Percentiles rank a stretch among this genome's conserved stretches.
Conservation (phyloP, 2,797 vertebrate species). For the Neosilurus hyrtlii region DNA sequence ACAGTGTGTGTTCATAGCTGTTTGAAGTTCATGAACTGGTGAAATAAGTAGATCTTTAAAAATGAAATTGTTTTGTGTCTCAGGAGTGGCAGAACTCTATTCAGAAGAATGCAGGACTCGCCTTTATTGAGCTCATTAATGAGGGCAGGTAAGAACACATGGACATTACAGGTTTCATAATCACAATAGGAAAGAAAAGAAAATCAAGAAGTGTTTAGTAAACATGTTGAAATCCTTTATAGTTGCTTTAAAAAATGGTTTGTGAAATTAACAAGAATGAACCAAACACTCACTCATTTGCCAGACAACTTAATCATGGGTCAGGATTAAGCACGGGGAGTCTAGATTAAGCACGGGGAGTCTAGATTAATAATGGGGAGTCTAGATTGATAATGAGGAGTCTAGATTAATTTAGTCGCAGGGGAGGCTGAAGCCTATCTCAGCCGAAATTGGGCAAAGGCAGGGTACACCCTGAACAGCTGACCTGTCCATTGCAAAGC, state of each 20-base stretch:
- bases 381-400: too few relatives aligned
- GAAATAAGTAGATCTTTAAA: background rate
- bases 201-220: background rate
- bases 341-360: too few relatives aligned
- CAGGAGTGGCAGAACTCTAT: conserved; percentile 99
- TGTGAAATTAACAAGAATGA: too few relatives aligned
- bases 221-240: background rate
- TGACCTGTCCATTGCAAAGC: too few relatives aligned
- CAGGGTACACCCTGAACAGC: too few relatives aligned
- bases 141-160: conserved; percentile 89
- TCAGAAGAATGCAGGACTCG: conserved; percentile 98
- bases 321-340: too few relatives aligned
- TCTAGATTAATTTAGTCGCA: too few relatives aligned
- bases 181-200: background rate
- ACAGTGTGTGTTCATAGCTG: background rate
- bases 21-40: background rate
- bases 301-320: too few relatives aligned
- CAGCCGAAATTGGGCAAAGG: too few relatives aligned
- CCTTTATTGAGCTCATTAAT: conserved; percentile 99
- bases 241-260: background rate
- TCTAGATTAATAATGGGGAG: too few relatives aligned
- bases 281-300: too few relatives aligned
- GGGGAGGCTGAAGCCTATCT: too few relatives aligned
- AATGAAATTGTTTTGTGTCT: conserved; percentile 52
- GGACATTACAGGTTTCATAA: background rate